Evolutionary conservation across 2,113 vertebrate species (phyloP).

Genomic region (Ammodytes marinus): DNA sequence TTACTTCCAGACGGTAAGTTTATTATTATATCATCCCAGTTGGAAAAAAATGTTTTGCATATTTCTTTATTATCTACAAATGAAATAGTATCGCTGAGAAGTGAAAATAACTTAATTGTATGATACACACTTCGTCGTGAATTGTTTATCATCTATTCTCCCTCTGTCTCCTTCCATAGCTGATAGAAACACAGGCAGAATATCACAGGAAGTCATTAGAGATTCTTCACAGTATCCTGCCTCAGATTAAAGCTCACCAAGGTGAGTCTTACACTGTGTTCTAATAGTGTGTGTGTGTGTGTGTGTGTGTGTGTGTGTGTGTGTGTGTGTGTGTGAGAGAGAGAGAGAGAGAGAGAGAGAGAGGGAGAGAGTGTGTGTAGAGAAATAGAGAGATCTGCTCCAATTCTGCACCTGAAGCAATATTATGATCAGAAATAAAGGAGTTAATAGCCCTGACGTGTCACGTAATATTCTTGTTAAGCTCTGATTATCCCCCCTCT

Average conservation of each 20-base stretch:
- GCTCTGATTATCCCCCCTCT: slow-evolving; percentile 31
- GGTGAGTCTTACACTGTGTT: slow-evolving; percentile 85
- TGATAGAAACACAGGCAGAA: slow-evolving; percentile 97
- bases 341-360: slow-evolving; percentile 19
- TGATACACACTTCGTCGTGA: not conserved
- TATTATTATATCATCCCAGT: not conserved
- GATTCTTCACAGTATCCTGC: slow-evolving; percentile 93
- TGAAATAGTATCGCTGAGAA: not conserved
- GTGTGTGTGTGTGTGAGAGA: slow-evolving; percentile 13
- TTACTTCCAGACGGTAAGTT: slow-evolving; percentile 97
- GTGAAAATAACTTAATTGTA: not conserved
- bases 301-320: slow-evolving; percentile 28
- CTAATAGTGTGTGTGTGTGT: slow-evolving; percentile 18
- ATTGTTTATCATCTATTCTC: slow-evolving; percentile 8
- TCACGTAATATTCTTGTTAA: slow-evolving; percentile 45
- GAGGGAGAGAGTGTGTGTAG: slow-evolving; percentile 6
- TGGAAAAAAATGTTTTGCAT: not conserved
- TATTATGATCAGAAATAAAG: slow-evolving; percentile 27
- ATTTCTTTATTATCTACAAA: not conserved
- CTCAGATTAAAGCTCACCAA: slow-evolving; percentile 98
- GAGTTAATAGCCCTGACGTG: slow-evolving; percentile 26
- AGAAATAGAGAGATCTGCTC: not conserved
- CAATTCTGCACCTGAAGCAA: slow-evolving; percentile 43
- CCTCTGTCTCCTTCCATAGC: slow-evolving; percentile 79
- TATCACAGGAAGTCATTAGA: slow-evolving; percentile 96